Base-by-base conservation (phyloP, 2,113 vertebrate genomes). In the Chroicocephalus ridibundus region DNA sequence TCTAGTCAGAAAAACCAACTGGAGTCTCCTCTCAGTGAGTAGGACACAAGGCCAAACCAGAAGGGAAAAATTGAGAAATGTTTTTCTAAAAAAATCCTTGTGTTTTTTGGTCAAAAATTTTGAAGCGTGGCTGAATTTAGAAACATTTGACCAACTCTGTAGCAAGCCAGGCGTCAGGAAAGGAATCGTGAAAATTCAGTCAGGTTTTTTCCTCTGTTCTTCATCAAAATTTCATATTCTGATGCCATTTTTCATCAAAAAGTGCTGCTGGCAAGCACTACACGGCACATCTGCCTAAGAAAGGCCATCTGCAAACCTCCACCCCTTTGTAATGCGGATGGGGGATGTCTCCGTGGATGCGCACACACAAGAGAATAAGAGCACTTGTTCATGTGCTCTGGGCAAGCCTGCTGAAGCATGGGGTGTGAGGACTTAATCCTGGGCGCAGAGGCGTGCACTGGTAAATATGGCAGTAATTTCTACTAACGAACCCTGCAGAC, bases 1-100 rank as follows among this genome's bases (percentile, higher is more conserved):
- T 95, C 94, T 66, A 92, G 86, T 93, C 95, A 96, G 86, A 94
- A 88, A 94, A 96, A 71, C 21, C 83, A 88, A 94, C 47, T 86
- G 80, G 80, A 96, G 75, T 93, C 94, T 96, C 44, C 74, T 96
- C 70, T 93, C 84, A 93, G 65, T 82, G 47, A 94, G 81, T 71
- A 76, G 93, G 94, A 93, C 71, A 57, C 84, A 69, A 82, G 70
- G 81, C 87, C 96, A 96, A 97, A 95, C 87, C 96, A 96, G 80
- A 96, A 92, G 61, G 96, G 95, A 96, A 96, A 97, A 94, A 91
- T 0, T 97, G 92, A 97, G 92, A 94, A 96, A 88, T 1, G 0
- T 68, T 96, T 86, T 95, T 78, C 80, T 92, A 81, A 94, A 96
- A 55, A 80, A 88, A 57, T 75, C 80, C 52, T 71, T 68, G 38